A percentile compares a stretch with the other conserved stretches of the same genome.
phyloP scores from a whole-genome alignment of 2,888 invertebrate genomes.

The Leptothorax acervorum region DNA sequence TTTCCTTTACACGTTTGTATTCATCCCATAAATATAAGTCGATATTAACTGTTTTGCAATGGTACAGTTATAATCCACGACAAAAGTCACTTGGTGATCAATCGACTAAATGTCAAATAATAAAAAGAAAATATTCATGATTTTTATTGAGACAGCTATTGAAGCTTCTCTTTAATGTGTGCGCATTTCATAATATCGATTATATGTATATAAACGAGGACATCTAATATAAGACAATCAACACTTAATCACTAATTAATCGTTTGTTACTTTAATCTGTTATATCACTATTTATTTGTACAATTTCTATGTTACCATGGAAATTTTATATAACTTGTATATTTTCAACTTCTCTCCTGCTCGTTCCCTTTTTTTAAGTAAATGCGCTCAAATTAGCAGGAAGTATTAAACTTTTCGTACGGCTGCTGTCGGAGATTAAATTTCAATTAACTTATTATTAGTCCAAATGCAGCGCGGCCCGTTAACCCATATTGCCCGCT shows the following conservation, averaged over 20 bases:
- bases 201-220: not conserved
- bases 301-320: not conserved
- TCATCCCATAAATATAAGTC: not conserved
- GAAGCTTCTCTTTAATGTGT: not conserved
- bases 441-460: conserved; percentile 57
- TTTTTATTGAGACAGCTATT: not conserved
- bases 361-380: not conserved
- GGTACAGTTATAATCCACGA: not conserved
- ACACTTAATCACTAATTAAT: not conserved
- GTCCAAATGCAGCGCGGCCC: conserved; percentile 44
- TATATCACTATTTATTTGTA: not conserved
- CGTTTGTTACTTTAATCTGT: not conserved
- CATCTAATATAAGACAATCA: not conserved
- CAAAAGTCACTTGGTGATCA: not conserved
- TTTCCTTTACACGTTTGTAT: not conserved
- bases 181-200: not conserved
- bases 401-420: conserved; percentile 11
- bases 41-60: conserved; percentile 1
- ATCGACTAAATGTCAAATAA: not conserved
- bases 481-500: conserved; percentile 49
- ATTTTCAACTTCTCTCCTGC: not conserved
- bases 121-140: conserved; percentile 24
- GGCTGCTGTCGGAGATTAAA: conserved; percentile 28
- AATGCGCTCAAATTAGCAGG: not conserved
- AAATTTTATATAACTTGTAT: not conserved